Evolutionary conservation across 2,797 vertebrate species (phyloP).

Genomic region (Hippopotamyrus pictus): DNA sequence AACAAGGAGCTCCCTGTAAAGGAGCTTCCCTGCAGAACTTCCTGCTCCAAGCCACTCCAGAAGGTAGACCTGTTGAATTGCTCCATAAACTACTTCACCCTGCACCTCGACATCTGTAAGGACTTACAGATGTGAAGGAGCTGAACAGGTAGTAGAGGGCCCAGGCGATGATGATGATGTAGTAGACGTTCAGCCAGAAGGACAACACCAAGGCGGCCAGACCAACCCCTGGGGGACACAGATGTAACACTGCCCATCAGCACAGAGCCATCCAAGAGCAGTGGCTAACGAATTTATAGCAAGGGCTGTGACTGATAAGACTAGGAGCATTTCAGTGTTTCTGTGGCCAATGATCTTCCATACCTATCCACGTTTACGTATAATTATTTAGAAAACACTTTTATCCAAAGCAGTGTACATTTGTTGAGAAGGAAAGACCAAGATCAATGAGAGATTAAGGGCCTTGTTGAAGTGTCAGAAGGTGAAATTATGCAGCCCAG

Average conservation of each 20-base stretch:
- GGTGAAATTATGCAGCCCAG: neutral
- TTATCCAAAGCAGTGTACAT: neutral
- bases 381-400: neutral
- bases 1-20: neutral
- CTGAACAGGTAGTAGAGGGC: constrained; percentile 86
- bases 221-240: constrained; percentile 68
- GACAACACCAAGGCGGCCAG: constrained; percentile 79
- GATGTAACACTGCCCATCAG: neutral
- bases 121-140: constrained; percentile 74
- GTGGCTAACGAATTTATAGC: neutral
- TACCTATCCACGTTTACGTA: neutral
- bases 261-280: neutral
- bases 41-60: neutral
- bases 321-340: neutral
- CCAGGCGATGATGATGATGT: constrained; percentile 89
- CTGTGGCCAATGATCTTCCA: neutral
- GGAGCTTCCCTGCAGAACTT: neutral
- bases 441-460: neutral
- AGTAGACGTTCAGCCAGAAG: constrained; percentile 91
- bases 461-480: neutral
- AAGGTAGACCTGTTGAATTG: neutral
- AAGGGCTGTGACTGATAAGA: neutral
- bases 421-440: neutral
- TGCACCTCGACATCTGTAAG: neutral
- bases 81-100: neutral